Percentiles rank a stretch among this genome's conserved stretches.
phyloP scores from a whole-genome alignment of 2,797 vertebrate species.

The Botia kubotai region DNA sequence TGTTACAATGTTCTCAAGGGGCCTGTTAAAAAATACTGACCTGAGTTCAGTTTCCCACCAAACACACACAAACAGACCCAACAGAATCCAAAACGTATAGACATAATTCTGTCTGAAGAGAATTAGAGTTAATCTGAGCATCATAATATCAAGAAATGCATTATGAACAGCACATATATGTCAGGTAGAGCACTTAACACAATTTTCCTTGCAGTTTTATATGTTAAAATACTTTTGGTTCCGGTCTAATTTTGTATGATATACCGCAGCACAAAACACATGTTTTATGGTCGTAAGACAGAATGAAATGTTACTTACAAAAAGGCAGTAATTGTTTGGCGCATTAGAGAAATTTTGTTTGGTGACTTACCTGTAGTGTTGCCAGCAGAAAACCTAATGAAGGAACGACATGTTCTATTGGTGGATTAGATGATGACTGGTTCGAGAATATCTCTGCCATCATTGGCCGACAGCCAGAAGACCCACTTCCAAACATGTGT shows the following conservation, averaged over 20 bases:
- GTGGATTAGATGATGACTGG: background rate
- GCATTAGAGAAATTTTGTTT: background rate
- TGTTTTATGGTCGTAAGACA: too few species aligned
- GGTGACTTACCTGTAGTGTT: background rate
- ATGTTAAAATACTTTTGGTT: too few species aligned
- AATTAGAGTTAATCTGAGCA: background rate
- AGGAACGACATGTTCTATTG: background rate
- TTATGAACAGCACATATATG: background rate
- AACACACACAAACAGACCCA: slow-evolving; percentile 43
- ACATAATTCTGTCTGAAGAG: background rate
- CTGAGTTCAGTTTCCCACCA: slow-evolving; percentile 60
- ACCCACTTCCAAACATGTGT: slow-evolving; percentile 16
- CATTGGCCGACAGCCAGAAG: slow-evolving; percentile 5
- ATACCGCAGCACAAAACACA: background rate
- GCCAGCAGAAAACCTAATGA: background rate
- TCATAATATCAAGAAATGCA: background rate
- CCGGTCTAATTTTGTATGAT: too few species aligned
- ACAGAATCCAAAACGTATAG: slow-evolving; percentile 14
- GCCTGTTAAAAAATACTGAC: slow-evolving; percentile 73
- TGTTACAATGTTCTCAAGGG: slow-evolving; percentile 73
- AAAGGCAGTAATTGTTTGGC: too few species aligned
- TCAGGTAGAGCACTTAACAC: background rate
- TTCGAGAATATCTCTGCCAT: background rate
- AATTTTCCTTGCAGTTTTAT: too few species aligned
- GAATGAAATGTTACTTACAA: too few species aligned